Conservation (phyloP, 1,140 invertebrate genomes). For the Trichogramma pretiosum region DNA sequence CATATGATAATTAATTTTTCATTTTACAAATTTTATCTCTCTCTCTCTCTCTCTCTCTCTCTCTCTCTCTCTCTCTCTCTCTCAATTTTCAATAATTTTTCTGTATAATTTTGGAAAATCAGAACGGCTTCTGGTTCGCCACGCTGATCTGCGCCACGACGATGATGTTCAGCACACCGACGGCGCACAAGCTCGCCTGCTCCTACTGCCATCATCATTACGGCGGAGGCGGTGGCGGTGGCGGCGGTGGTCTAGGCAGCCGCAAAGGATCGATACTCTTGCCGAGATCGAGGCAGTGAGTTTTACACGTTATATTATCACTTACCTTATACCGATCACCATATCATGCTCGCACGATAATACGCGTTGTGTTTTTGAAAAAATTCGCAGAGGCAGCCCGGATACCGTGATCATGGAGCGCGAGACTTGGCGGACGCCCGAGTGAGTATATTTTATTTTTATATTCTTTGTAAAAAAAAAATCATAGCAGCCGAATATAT, state of each 20-base stretch:
- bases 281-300: conserved; percentile 34
- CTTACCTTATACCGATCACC: too few species aligned
- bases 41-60: too few species aligned
- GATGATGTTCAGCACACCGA: conserved; percentile 40
- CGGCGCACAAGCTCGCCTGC: conserved; percentile 36
- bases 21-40: too few species aligned
- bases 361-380: too few species aligned
- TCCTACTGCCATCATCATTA: conserved; percentile 27
- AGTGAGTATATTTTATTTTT: conserved; percentile 25
- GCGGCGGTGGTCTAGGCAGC: conserved; percentile 27
- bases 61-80: background rate
- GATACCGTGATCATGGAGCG: conserved; percentile 32
- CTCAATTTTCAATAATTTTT: background rate
- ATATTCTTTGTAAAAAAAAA: conserved; percentile 7
- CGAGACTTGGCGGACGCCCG: conserved; percentile 33
- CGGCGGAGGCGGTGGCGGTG: too few species aligned
- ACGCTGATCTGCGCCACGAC: conserved; percentile 35
- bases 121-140: conserved; percentile 55
- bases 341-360: too few species aligned
- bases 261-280: conserved; percentile 26
- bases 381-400: conserved; percentile 31
- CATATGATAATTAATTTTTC: background rate
- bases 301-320: conserved; percentile 11
- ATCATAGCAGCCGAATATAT: background rate
- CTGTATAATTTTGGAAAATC: conserved; percentile 22